phyloP scores from a whole-genome alignment of 2,797 vertebrate genomes.

The Sebastes elongatus region DNA sequence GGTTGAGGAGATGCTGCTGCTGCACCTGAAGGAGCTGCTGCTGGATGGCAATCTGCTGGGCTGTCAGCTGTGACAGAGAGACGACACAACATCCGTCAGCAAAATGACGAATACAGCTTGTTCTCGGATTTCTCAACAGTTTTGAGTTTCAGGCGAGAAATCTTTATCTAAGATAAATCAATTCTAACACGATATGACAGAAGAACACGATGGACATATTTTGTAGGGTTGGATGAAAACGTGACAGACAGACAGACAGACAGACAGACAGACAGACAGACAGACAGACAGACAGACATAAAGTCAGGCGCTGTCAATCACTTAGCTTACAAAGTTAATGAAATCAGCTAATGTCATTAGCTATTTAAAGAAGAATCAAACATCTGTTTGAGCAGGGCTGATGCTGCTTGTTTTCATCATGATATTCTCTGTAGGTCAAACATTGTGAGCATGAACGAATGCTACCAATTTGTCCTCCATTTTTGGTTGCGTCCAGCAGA shows the following conservation, averaged over 20 bases:
- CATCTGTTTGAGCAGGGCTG: background rate
- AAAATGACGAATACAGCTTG: background rate
- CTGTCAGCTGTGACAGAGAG: constrained; percentile 87
- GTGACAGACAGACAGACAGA: background rate
- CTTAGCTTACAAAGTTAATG: background rate
- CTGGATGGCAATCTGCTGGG: constrained; percentile 96
- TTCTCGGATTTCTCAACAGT: background rate
- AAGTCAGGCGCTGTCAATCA: background rate
- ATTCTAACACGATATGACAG: background rate
- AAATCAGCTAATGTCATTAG: constrained; percentile 1
- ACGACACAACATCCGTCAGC: constrained; percentile 4
- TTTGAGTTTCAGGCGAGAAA: background rate
- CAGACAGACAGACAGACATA: background rate
- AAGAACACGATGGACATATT: background rate
- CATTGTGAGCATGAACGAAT: background rate
- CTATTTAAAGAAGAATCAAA: constrained; percentile 4
- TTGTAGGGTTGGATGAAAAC: background rate
- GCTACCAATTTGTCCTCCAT: background rate
- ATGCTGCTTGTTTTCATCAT: background rate
- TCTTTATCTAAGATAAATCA: background rate
- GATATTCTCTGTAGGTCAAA: background rate
- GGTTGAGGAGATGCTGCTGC: constrained; percentile 95
- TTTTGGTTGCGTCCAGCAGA: background rate
- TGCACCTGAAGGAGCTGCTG: constrained; percentile 97
- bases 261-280: background rate